These are phyloP conservation scores for Drosophila virilis DNA, from an alignment of 1,140 invertebrate species.

Conservation along the genomic window DNA sequence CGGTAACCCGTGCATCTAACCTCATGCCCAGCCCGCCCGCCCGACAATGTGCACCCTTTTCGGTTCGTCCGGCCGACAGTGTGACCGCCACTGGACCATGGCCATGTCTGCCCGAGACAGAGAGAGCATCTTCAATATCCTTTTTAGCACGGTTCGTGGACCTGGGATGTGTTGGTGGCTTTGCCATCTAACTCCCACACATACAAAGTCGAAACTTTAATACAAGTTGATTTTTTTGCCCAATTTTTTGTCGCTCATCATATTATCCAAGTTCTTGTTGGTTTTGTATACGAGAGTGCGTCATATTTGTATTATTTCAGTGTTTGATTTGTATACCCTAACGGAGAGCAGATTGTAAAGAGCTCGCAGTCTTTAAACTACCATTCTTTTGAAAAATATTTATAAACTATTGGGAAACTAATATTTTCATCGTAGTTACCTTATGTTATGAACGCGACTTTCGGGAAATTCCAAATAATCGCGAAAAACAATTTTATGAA, in stretches of 20 bases:
- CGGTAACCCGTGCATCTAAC: conserved; percentile 16
- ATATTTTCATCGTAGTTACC: no score
- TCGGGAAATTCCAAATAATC: no score
- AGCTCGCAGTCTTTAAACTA: no score
- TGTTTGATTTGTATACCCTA: conserved; percentile 15
- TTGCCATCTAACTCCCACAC: conserved; percentile 5
- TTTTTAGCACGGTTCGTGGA: background rate
- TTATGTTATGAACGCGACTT: no score
- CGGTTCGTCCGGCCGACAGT: background rate
- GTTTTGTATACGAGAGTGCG: background rate
- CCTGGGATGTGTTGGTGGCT: background rate
- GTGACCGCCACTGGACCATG: conserved; percentile 31
- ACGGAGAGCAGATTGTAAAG: background rate
- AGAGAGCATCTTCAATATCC: conserved; percentile 54
- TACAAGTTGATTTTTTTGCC: conserved; percentile 21
- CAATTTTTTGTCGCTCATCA: conserved; percentile 28
- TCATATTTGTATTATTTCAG: conserved; percentile 4
- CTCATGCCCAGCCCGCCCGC: background rate
- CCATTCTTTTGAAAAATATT: no score
- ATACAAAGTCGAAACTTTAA: conserved; percentile 1
- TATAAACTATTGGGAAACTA: no score
- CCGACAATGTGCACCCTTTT: no score
- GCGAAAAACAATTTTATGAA: no score
- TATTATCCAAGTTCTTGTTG: conserved; percentile 24
- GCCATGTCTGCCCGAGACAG: background rate